Evolutionary conservation across 2,888 invertebrate genomes (phyloP), one percentile per base, ranked within the genome.

Genomic region (Thumatha senex): DNA sequence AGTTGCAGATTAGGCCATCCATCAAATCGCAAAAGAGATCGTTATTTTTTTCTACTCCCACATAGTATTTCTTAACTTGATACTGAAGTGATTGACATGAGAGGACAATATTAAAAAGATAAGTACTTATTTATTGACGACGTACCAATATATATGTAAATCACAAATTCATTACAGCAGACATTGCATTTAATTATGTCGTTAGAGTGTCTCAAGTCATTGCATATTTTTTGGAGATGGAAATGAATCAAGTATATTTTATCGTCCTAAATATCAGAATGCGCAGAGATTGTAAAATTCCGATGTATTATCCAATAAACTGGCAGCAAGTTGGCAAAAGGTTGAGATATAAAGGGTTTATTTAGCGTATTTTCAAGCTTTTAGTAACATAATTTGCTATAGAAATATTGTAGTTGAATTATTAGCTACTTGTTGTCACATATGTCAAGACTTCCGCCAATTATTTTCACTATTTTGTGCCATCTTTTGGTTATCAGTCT

Each of bases 1-100:
- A 46, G 10, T 38, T 39, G 8, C 46, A 31, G 33, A 39, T 14
- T 15, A 2, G 30, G 39, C 31, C 46, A 46, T 46, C 46, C 38
- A 46, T 39, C 39, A 39, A 15, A 39, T 31, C 12, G 0, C 45
- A 7, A 18, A 45, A 13, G 13, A 46, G 39, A 46, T 33, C 46
- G 38, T 38, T 30, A 39, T 46, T 38, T 35, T 36, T 39, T 15
- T 39, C 13, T 36, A 15, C 12, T 15, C 14, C 8, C 30, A 45
- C 30, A 46, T 31, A 39, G 30, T 15, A 18, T n/a, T 39, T 46
- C 31, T 39, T 46, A 39, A 24, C 18, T 24, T 24, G 18, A 24
- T 24, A 5, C 18, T 5, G 18, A 24, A 14, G 7, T 41, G 41
- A 47, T 40, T 35, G 34, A 48, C 36, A 36, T 34, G 12, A 40